Percentiles rank a stretch among this genome's conserved stretches.
Conservation (phyloP, 30 jellyfish, hydroid and myxozoan species). For the Aurelia aurita complex sp. Pacific region DNA sequence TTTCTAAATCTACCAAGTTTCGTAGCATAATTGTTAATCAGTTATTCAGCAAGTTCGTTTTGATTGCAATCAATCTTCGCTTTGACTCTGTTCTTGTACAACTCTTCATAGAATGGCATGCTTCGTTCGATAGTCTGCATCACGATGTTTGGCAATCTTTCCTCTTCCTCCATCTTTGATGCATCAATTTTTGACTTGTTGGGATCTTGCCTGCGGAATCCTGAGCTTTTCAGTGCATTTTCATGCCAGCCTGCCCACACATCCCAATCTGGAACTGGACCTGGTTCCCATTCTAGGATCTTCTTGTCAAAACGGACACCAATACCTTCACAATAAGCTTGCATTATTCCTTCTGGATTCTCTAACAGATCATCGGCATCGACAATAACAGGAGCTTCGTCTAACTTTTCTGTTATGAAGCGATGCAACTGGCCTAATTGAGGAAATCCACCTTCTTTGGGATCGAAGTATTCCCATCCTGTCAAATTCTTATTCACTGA, state of each 20-base stretch:
- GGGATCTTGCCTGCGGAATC: slow-evolving; percentile 73
- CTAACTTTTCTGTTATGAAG: slow-evolving; percentile 39
- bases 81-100: slow-evolving; percentile 46
- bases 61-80: neutral
- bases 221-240: slow-evolving; percentile 87
- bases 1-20: no score
- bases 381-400: slow-evolving; percentile 74
- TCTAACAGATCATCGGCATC: slow-evolving; percentile 93
- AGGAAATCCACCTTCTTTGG: slow-evolving; percentile 77
- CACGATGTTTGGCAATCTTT: slow-evolving; percentile 60
- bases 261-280: slow-evolving; percentile 92
- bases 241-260: slow-evolving; percentile 98
- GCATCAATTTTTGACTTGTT: slow-evolving; percentile 39
- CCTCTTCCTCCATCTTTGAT: neutral
- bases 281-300: slow-evolving; percentile 95
- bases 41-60: neutral
- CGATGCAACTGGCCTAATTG: slow-evolving; percentile 59
- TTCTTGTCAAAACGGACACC: slow-evolving; percentile 77
- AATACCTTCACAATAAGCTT: slow-evolving; percentile 77
- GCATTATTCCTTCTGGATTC: slow-evolving; percentile 87
- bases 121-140: slow-evolving; percentile 65
- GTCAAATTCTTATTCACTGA: slow-evolving; percentile 15
- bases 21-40: no score
- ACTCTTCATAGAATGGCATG: slow-evolving; percentile 70
- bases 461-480: slow-evolving; percentile 92